Base-by-base conservation (phyloP, 2,888 invertebrate species). In the Tetranychus piercei region DNA sequence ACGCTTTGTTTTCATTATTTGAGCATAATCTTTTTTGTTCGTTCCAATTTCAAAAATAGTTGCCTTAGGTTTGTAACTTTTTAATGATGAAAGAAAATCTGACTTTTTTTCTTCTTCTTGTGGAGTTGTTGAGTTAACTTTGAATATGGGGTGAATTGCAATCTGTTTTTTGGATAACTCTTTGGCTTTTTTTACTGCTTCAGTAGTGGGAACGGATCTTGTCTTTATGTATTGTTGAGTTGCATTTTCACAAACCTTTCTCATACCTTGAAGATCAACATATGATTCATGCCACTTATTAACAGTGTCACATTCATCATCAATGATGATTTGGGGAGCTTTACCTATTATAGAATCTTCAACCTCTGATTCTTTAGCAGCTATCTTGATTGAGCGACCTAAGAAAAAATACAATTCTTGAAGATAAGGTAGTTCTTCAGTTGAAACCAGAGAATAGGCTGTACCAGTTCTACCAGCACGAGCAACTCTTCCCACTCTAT, bases 401-500 rank as follows among this genome's bases (percentile, higher is more conserved):
- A 99, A 86, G 83, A 99, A 99, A 78, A 99, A 85, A 81, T 94
- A 92, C 73, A 99, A 85, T 83, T 99, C 97, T n/a, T 96, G 82
- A 7, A 99, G 84, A 82, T 93, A 94, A 0, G 97, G 89, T 72
- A 91, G 85, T 82, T 99, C 99, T 77, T 97, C 96, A 0, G 90
- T 88, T 0, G 90, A 86, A 45, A 99, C 86, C 66, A 99, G 86
- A 0, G 94, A 95, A 82, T 89, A 93, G 0, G 99, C 95, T 1
- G 88, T 89, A 55, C 99, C 99, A 64, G 88, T 87, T 55, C 94
- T 86, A 0, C 96, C 97, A 74, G 96, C 97, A 79, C 97, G 87
- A 3, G 97, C 97, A 82, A 96, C 96, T 76, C 99, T 88, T 78
- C 96, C 97, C 76, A 97, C 99, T 86, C 99, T 87, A 84, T 99